Evolutionary conservation across 2,113 vertebrate species (phyloP), one percentile per base, ranked within the genome.

Genomic region (Pelecanus crispus): DNA sequence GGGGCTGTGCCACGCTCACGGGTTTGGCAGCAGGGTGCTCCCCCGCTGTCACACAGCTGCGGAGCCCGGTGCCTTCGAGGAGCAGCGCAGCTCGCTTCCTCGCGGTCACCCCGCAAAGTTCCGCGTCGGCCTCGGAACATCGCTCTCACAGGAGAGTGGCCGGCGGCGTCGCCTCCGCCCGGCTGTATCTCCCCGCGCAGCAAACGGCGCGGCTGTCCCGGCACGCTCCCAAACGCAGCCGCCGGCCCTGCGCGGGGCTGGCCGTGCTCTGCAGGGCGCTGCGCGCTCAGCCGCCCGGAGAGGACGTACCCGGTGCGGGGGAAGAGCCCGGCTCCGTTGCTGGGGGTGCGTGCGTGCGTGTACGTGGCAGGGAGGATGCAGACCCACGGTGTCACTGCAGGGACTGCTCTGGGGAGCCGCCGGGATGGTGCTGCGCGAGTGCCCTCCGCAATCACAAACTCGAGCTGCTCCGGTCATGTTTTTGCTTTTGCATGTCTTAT

Each of bases 401-500:
- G 79, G 73, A 42, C 38, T 0, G 3, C 40, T 13, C 63, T 8
- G 66, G 68, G 86, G 71, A 47, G 84, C 62, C 2, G 1, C 73
- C 1, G 0, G 86, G 86, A 36, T 2, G 17, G 86, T 47, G 86
- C 81, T 49, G 73, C 18, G 24, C 40, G 0, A 19, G 88, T 21
- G 62, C 80, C 77, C 74, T 50, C 75, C 0, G 2, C 92, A 42
- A 28, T 31, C 91, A 61, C 89, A 29, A 40, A 74, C 87, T 79
- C 6, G 34, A 91, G 94, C 96, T 95, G 92, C 96, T 94, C 93
- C 62, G 32, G 59, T 94, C 90, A 71, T 44, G 66, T 22, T 97
- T 97, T 96, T 96, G 92, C 95, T 97, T 97, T 97, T 97, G 97
- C 94, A 96, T 94, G 95, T 94, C 98, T 98, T 97, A 98, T 97